Evolutionary conservation across 2,113 vertebrate genomes (phyloP), one percentile per base, ranked within the genome.

Genomic region (Craseonycteris thonglongyai): DNA sequence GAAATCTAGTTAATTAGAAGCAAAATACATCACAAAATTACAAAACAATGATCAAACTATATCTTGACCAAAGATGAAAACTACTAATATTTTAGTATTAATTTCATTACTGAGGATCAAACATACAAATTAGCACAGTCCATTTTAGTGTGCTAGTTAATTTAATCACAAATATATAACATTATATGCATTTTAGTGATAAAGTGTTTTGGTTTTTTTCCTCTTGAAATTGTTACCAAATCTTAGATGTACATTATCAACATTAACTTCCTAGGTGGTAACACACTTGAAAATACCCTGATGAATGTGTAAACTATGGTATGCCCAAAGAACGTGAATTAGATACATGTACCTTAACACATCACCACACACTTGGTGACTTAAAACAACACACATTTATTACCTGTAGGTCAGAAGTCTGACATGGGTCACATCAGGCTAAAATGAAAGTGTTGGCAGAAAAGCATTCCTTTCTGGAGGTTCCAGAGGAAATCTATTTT

Each of bases 351-450:
- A 24, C 51, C 63, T 95, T 86, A 83, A 82, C 51, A 54, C 71
- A 88, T 69, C 33, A n/a, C 35, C 68, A 86, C 61, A 88, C 74
- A 78, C 9, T 54, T 28, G 68, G 35, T 90, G 58, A 19, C 74
- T 95, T 93, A 69, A 93, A 72, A 82, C 65, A 91, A 78, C 45
- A 88, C 40, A 45, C 15, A 51, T 91, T 95, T 86, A 88, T 71
- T 95, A 59, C 45, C 68, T 86, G 16, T 40, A 68, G 66, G 86
- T 96, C 95, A 86, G 68, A 88, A 87, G 61, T 54, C 56, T 89
- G 68, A 85, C 68, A 40, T 11, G 21, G 68, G 78, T 95, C 78
- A 89, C 7, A 16, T 35, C 24, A 12, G 5, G 49, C 33, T 96
- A 83, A 92, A 87, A 82, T n/a, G 56, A 88, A 72, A 61, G 49